phyloP scores from a whole-genome alignment of 2,113 vertebrate species.

The Corapipo altera region DNA sequence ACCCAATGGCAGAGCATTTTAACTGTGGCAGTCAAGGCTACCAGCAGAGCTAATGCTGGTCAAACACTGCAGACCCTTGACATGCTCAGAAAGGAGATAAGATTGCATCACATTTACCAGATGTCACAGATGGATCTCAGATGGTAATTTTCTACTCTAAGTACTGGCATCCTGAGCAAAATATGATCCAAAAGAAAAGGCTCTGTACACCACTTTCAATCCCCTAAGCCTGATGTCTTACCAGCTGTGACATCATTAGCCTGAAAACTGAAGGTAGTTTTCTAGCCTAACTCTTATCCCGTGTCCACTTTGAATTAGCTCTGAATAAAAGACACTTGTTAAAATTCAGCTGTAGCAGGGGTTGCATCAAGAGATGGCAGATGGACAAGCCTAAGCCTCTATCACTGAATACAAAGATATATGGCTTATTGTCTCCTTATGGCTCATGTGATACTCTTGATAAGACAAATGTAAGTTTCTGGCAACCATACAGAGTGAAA shows the following conservation, averaged over 20 bases:
- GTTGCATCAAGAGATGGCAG: not conserved
- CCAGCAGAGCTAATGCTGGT: not conserved
- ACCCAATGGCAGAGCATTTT: not conserved
- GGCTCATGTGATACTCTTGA: slow-evolving; percentile 45
- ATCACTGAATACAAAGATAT: not conserved
- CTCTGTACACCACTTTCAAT: not conserved
- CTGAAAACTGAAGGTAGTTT: slow-evolving; percentile 16
- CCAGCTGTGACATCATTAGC: slow-evolving; percentile 34
- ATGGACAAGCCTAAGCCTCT: not conserved
- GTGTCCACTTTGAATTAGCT: not conserved
- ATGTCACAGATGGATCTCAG: slow-evolving; percentile 29
- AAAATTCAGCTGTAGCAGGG: not conserved
- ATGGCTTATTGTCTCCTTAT: slow-evolving; percentile 5
- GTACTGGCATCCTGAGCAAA: slow-evolving; percentile 1
- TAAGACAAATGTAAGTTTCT: slow-evolving; percentile 25
- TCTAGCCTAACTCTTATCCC: not conserved
- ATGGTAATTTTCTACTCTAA: not conserved
- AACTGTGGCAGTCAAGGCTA: fast-evolving
- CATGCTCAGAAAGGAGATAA: not conserved
- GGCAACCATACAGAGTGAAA: slow-evolving; percentile 35
- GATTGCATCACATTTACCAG: not conserved
- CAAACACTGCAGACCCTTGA: not conserved
- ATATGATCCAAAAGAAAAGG: not conserved
- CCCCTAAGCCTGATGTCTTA: not conserved
- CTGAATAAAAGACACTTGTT: slow-evolving; percentile 35